Evolutionary conservation across 2,888 invertebrate species (phyloP).

Genomic region (Myathropa florea): DNA sequence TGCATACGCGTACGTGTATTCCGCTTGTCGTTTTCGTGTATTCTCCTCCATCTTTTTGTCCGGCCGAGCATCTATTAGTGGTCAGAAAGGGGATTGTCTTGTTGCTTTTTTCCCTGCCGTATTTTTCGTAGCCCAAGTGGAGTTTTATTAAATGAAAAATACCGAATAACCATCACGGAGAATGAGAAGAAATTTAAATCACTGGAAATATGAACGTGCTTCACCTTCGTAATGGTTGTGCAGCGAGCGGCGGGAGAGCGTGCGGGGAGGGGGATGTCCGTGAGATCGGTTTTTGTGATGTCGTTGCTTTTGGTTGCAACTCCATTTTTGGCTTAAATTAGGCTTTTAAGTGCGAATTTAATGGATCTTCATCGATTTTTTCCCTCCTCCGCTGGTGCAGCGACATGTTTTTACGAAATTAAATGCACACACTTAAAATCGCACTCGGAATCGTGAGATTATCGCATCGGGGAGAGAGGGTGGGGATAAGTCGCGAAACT

Average conservation of each 20-base stretch:
- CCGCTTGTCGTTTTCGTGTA: background rate
- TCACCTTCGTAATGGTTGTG: constrained; percentile 42
- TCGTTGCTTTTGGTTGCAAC: background rate
- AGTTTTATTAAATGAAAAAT: constrained; percentile 48
- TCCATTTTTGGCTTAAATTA: constrained; percentile 5
- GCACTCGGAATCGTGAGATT: background rate
- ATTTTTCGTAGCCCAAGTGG: constrained; percentile 10
- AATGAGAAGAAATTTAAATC: constrained; percentile 47
- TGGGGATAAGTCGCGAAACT: too few relatives aligned
- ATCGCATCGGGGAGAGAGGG: too few relatives aligned
- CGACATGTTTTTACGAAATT: too few relatives aligned
- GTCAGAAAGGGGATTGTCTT: too few relatives aligned
- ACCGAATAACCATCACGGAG: constrained; percentile 11
- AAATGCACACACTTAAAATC: too few relatives aligned
- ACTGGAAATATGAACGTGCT: constrained; percentile 55
- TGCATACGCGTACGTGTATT: constrained; percentile 16
- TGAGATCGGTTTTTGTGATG: background rate
- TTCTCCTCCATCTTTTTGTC: background rate
- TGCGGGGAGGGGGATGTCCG: constrained; percentile 9
- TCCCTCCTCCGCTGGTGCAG: background rate
- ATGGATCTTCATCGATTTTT: constrained; percentile 9
- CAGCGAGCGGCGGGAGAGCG: too few relatives aligned
- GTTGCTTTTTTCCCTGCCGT: too few relatives aligned
- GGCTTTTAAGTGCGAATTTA: constrained; percentile 20
- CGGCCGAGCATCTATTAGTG: constrained; percentile 28